Evolutionary conservation across 2,113 vertebrate species (phyloP).

Genomic region (Psephotus haematonotus): DNA sequence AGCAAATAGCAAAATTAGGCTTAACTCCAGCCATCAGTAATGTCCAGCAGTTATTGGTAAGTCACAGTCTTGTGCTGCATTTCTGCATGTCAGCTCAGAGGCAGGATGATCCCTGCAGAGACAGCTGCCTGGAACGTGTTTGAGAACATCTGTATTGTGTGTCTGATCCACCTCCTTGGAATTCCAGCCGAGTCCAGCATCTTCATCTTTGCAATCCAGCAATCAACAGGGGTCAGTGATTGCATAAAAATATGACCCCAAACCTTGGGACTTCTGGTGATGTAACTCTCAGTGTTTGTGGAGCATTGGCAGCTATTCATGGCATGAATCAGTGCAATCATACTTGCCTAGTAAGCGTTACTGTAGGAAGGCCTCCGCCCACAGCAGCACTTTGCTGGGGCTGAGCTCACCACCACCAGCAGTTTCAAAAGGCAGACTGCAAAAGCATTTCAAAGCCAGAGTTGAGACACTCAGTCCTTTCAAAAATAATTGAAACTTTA

Average conservation of each 20-base stretch:
- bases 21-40: not conserved
- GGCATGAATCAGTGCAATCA: not conserved
- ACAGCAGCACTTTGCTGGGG: not conserved
- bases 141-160: not conserved
- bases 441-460: not conserved
- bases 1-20: not conserved
- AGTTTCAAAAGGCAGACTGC: not conserved
- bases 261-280: not conserved
- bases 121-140: accelerated
- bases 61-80: not conserved
- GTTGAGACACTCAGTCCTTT: not conserved
- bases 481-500: not conserved
- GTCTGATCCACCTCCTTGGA: accelerated
- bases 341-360: not conserved
- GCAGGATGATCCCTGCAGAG: not conserved
- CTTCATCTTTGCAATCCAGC: not conserved
- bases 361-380: not conserved
- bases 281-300: not conserved
- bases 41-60: not conserved
- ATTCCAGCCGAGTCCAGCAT: not conserved
- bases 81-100: not conserved
- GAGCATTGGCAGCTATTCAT: accelerated
- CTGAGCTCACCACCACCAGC: not conserved
- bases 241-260: not conserved
- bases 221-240: not conserved